phyloP scores from a whole-genome alignment of 2,797 vertebrate species.

The Mormyrus proboscirostris region DNA sequence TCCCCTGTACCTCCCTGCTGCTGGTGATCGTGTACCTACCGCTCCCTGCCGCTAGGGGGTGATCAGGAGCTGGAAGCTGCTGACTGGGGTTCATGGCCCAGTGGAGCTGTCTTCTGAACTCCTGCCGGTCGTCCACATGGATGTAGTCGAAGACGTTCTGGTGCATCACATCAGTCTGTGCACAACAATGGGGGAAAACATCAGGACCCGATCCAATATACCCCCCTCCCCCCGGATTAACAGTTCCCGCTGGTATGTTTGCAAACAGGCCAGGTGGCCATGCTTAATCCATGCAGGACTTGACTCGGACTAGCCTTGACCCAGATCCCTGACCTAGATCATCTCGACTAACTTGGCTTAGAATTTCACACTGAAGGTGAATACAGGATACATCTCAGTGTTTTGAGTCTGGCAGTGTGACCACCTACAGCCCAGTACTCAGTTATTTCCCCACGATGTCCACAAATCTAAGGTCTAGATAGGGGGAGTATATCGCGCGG shows the following conservation, averaged over 20 bases:
- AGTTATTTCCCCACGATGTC: not conserved
- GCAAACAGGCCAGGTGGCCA: conserved; percentile 19
- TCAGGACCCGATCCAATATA: not conserved
- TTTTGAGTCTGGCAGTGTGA: not conserved
- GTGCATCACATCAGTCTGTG: conserved; percentile 96
- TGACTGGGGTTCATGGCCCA: conserved; percentile 94
- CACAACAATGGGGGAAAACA: not conserved
- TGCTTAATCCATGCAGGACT: conserved; percentile 23
- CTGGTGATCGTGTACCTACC: conserved; percentile 48
- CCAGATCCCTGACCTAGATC: not conserved
- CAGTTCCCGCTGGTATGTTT: conserved; percentile 22
- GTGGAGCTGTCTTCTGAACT: conserved; percentile 88
- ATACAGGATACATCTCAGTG: not conserved
- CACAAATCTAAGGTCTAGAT: not conserved
- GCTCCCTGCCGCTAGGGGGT: conserved; percentile 53
- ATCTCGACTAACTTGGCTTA: not conserved
- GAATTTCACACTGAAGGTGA: not conserved
- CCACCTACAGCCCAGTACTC: not conserved
- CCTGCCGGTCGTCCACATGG: conserved; percentile 90
- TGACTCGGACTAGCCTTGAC: not conserved
- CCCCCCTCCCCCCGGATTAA: not conserved
- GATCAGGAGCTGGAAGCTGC: conserved; percentile 59
- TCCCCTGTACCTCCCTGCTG: not conserved
- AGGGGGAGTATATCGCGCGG: not conserved
- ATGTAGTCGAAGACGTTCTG: conserved; percentile 95